Base-by-base conservation (phyloP, 2,888 invertebrate genomes). In the Smittia aterrima region DNA sequence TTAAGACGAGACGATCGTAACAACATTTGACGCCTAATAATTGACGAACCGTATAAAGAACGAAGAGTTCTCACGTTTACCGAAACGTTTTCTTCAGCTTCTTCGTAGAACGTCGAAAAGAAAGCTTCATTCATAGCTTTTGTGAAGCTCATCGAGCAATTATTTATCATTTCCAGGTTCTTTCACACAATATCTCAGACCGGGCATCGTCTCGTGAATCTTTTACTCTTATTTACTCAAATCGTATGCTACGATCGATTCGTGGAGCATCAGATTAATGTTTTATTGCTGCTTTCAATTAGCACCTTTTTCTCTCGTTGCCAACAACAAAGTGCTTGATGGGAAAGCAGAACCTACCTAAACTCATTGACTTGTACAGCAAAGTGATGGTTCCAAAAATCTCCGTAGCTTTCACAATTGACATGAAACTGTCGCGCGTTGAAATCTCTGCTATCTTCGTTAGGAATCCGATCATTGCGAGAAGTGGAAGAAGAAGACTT, bases 371-470 rank as follows among this genome's bases (percentile, higher is more conserved):
- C 75, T 80, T 80, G 75, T 81, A 79, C 1, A 83, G 78, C 79
- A 83, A 80, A 72, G 81, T 79, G 75, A 83, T 79, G 75, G 81
- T 80, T 70, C 83, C 83, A 76, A 83, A 83, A 74, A 83, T 79
- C 77, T 83, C 83, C 16, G 83, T 83, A 71, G 82, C 80, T 75
- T 80, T 83, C 76, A 81, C 81, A 53, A 81, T 79, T 76, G 79
- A 77, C 66, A 83, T 78, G 76, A 83, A 79, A 79, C 82, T 83
- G 82, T 83, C 82, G 76, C 79, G 78, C 78, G 81, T 82, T 77
- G 82, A 83, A 74, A 82, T 79, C 79, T 83, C 83, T 77, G 82
- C 79, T 78, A 83, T 82, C 70, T 82, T 80, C 41, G 83, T 82
- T 18, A 83, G 78, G 78, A 83, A 80, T 54, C 83, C 83, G 76